Percentiles rank a stretch among this genome's conserved stretches.
Evolutionary conservation across 2,888 invertebrate species (phyloP).

Genomic region (Rhingia rostrata): DNA sequence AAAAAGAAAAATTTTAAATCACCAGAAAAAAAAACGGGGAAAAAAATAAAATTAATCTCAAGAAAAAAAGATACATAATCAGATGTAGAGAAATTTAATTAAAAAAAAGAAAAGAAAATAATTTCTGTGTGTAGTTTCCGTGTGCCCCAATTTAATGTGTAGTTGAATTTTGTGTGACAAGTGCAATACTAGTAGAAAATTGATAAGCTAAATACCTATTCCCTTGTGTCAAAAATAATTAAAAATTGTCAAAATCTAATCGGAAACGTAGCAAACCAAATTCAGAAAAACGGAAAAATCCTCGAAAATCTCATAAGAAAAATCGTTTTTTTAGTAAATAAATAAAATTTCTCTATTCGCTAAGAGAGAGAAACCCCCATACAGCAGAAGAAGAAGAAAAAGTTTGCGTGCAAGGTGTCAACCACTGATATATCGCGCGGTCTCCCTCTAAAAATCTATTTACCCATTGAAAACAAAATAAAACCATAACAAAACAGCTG

Average conservation of each 20-base stretch:
- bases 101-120: constrained; percentile 25
- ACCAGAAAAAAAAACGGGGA: constrained; percentile 10
- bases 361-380: constrained; percentile 33
- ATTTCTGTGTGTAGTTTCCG: constrained; percentile 11
- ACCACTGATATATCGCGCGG: constrained; percentile 18
- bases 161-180: constrained; percentile 45
- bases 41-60: background rate
- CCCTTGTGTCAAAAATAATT: constrained; percentile 27
- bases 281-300: constrained; percentile 38
- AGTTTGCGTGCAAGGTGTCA: constrained; percentile 69
- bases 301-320: constrained; percentile 16
- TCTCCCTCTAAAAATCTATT: constrained; percentile 73
- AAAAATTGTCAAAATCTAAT: constrained; percentile 3
- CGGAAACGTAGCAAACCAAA: constrained; percentile 6
- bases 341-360: constrained; percentile 74
- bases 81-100: constrained; percentile 60
- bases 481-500: constrained; percentile 74
- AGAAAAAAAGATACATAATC: constrained; percentile 15
- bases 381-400: constrained; percentile 47
- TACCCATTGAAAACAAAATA: constrained; percentile 56
- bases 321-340: constrained; percentile 60
- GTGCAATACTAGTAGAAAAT: constrained; percentile 56
- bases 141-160: constrained; percentile 8
- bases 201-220: constrained; percentile 3
- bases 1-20: constrained; percentile 9